These are phyloP conservation scores for Deroptyus accipitrinus DNA, from an alignment of 2,113 vertebrate species.

Conservation along the genomic window DNA sequence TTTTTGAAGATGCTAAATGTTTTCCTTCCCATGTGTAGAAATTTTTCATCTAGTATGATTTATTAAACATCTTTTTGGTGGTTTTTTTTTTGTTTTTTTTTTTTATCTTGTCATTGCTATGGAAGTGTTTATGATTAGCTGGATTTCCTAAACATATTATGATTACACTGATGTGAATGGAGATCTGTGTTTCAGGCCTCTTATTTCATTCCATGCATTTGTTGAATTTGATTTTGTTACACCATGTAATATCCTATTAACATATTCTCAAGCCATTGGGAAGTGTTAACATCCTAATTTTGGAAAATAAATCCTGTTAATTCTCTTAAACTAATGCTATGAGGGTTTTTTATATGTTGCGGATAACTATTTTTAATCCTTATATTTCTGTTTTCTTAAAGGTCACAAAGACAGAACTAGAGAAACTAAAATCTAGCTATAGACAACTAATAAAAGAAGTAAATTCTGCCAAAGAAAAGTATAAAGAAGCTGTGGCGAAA, in stretches of 20 bases:
- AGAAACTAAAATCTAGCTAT: slow-evolving; percentile 92
- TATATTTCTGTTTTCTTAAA: slow-evolving; percentile 60
- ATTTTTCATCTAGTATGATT: neutral
- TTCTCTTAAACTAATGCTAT: neutral
- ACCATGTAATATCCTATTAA: neutral
- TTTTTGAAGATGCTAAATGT: neutral
- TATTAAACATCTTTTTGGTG: neutral
- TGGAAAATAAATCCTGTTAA: neutral
- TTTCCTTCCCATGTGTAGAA: neutral
- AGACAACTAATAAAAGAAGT: slow-evolving; percentile 93
- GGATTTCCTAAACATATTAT: neutral
- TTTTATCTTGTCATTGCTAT: neutral
- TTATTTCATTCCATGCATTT: neutral
- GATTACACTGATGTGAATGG: neutral
- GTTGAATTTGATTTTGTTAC: neutral
- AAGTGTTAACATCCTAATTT: neutral
- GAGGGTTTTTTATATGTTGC: neutral
- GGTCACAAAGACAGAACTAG: slow-evolving; percentile 93
- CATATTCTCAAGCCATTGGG: neutral
- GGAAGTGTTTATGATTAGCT: neutral
- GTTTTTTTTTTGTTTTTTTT: neutral
- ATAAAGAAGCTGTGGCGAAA: slow-evolving; percentile 91
- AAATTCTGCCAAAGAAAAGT: slow-evolving; percentile 91
- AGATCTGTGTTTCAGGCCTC: neutral
- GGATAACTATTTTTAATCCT: neutral